phyloP scores from a whole-genome alignment of 1,140 invertebrate genomes.

The Lithobius niger region DNA sequence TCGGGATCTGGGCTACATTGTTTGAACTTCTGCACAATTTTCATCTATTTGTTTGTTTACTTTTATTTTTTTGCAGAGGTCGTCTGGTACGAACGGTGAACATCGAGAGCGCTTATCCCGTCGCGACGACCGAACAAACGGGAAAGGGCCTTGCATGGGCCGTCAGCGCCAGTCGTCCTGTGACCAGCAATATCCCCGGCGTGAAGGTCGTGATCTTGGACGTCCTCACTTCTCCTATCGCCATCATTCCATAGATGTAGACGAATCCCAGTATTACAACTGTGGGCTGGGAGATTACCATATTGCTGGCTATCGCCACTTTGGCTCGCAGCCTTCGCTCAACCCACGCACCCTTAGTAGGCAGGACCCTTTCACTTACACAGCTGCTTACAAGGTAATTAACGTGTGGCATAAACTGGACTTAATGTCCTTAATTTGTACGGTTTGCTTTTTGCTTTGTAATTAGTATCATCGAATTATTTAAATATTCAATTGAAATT shows the following conservation, averaged over 20 bases:
- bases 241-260: constrained; percentile 27
- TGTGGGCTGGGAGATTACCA: constrained; percentile 2
- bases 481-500: too few species aligned
- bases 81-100: constrained; percentile 16
- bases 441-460: too few species aligned
- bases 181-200: constrained; percentile 3
- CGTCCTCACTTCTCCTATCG: constrained; percentile 6
- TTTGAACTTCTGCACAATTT: too few species aligned
- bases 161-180: constrained; percentile 3
- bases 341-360: constrained; percentile 22
- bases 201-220: background rate
- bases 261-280: constrained; percentile 20
- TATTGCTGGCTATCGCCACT: constrained; percentile 15
- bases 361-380: constrained; percentile 16
- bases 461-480: too few species aligned
- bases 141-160: background rate
- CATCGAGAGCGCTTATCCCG: constrained; percentile 16
- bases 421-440: too few species aligned
- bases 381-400: constrained; percentile 9
- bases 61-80: constrained; percentile 14
- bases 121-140: constrained; percentile 11
- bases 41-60: too few species aligned
- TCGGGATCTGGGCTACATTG: too few species aligned
- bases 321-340: constrained; percentile 26
- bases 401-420: background rate